A percentile compares a stretch with the other conserved stretches of the same genome.
phyloP scores from a whole-genome alignment of 1,140 invertebrate species.

The Melipona quadrifasciata region DNA sequence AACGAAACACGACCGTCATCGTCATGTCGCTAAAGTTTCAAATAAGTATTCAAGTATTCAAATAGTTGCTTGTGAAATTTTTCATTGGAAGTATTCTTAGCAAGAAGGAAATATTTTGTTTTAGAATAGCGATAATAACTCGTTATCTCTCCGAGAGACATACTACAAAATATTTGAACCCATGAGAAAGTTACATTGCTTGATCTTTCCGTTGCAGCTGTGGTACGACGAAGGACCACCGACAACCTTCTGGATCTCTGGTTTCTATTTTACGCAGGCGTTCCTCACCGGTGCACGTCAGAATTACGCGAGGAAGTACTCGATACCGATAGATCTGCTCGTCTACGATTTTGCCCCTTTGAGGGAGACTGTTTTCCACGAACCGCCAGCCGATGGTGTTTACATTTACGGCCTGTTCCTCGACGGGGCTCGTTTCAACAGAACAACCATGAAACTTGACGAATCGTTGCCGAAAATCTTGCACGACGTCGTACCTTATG shows the following conservation, averaged over 20 bases:
- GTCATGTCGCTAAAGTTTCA: background rate
- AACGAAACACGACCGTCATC: background rate
- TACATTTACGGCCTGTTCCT: slow-evolving; percentile 92
- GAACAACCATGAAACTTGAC: slow-evolving; percentile 85
- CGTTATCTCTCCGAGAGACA: too few species aligned
- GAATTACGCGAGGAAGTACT: slow-evolving; percentile 95
- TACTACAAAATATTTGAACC: background rate
- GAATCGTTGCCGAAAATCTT: slow-evolving; percentile 92
- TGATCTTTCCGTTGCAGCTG: slow-evolving; percentile 79
- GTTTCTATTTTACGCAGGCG: slow-evolving; percentile 97
- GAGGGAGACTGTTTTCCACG: slow-evolving; percentile 77
- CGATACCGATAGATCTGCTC: slow-evolving; percentile 94
- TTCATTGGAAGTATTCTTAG: background rate
- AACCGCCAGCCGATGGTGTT: slow-evolving; percentile 90
- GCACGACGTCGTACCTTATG: slow-evolving; percentile 90
- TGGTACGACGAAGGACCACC: slow-evolving; percentile 94
- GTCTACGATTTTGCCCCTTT: slow-evolving; percentile 90
- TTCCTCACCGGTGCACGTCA: slow-evolving; percentile 97
- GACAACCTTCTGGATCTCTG: slow-evolving; percentile 94
- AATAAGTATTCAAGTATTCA: background rate
- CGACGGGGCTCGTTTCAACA: slow-evolving; percentile 94
- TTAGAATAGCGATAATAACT: background rate
- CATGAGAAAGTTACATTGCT: background rate
- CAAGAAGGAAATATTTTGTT: background rate
- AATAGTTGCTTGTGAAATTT: background rate